Evolutionary conservation across 1,140 invertebrate species (phyloP), one percentile per base, ranked within the genome.

Genomic region (Zelostemma sp.): DNA sequence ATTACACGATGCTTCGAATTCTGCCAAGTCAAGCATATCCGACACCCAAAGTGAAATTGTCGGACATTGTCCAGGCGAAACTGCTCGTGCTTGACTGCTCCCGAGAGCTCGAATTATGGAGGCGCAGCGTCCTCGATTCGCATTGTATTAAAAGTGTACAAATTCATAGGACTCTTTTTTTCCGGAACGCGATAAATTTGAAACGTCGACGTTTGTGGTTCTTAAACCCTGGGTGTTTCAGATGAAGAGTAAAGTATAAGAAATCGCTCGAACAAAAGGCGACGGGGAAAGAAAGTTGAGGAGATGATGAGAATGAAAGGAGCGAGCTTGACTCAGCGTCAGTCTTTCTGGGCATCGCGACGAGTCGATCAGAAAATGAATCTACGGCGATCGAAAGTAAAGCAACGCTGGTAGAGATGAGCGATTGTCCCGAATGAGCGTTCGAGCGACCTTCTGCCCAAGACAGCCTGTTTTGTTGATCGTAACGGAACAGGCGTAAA

Each of bases 341-440:
- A 64, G 67, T 55, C 46, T 47, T 51, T 60, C 61, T 59, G 57
- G 56, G 61, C 51, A 57, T 40, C 57, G 43, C 57, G 53, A 53
- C 54, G 59, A 60, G 62, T 56, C 55, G 62, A 73, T 73, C 66
- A 65, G 65, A 65, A 73, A 77, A 77, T 77, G 68, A 74, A 74
- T 76, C 75, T 64, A 68, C 65, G 47, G 58, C 62, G 72, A 72
- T 76, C 69, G 68, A 70, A 58, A 68, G 69, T 69, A 65, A 72
- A 64, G 67, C 56, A 58, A 66, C 55, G 55, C n/a, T n/a, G n/a
- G n/a, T n/a, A n/a, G 62, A 66, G 60, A 73, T 67, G 71, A 73
- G 71, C 67, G 65, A 73, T 73, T 64, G 69, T 72, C 56, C 57
- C 46, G 60, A 61, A 62, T 47, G 45, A 18, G 17, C 17, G 41